Conservation (phyloP, 2,888 invertebrate genomes). For the Hylaea fasciaria region DNA sequence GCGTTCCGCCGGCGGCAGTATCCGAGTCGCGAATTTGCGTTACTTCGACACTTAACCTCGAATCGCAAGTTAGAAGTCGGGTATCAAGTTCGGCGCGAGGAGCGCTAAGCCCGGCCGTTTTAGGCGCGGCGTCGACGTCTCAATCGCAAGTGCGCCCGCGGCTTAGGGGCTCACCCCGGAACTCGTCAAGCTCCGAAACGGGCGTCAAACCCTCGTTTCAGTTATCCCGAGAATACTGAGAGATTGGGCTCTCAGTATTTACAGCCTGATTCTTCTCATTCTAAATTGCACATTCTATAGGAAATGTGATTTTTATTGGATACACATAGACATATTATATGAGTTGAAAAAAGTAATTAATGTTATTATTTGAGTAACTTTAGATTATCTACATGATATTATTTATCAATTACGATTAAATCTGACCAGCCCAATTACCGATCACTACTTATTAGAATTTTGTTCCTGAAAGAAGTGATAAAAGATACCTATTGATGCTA, state of each 20-base stretch:
- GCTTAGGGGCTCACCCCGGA: conserved; percentile 72
- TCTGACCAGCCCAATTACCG: background rate
- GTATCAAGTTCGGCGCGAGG: conserved; percentile 73
- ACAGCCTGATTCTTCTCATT: conserved; percentile 51
- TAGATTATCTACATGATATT: too few species aligned
- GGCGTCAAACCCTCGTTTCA: conserved; percentile 74
- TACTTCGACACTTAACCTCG: conserved; percentile 77
- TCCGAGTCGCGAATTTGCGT: conserved; percentile 76
- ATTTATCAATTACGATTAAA: too few species aligned
- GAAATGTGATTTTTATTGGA: conserved; percentile 7
- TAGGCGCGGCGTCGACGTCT: conserved; percentile 74
- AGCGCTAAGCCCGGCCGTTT: conserved; percentile 78
- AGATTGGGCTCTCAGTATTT: conserved; percentile 59
- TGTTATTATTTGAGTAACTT: too few species aligned
- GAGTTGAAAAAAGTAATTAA: too few species aligned
- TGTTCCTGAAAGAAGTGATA: too few species aligned
- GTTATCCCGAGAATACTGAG: conserved; percentile 69
- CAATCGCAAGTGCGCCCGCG: conserved; percentile 72
- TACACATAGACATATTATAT: too few species aligned
- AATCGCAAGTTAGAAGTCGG: conserved; percentile 78
- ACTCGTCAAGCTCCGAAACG: conserved; percentile 67
- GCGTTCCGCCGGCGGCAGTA: conserved; percentile 45
- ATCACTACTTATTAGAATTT: too few species aligned
- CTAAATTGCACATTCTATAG: conserved; percentile 34
- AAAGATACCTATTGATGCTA: too few species aligned